Evolutionary conservation across 2,888 invertebrate genomes (phyloP), one percentile per base, ranked within the genome.

Genomic region (Phasia obesa): DNA sequence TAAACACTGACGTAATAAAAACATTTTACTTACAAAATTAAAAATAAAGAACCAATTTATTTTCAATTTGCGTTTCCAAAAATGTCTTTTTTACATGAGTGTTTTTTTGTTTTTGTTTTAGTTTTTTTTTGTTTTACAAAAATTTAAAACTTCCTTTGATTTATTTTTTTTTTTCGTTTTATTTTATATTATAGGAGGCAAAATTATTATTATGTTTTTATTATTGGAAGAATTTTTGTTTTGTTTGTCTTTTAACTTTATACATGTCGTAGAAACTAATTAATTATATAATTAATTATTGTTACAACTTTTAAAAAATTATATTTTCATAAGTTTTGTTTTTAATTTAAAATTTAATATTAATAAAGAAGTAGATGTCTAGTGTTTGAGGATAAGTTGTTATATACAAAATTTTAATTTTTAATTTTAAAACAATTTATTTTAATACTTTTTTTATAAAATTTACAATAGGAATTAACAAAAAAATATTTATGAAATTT

Each of bases 251-350:
- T 53, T 65, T 23, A 67, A 75, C 71, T 79, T 83, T 83, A 71
- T 83, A 83, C 83, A 83, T 71, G 57, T 17, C 83, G 71, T 83
- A 83, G 11, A n/a, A 79, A 49, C 75, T 83, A 79, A 64, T 69
- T 38, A 57, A 57, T 77, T 35, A 11, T 35, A 35, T 35, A 35
- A 35, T 11, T 35, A 35, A 35, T 35, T 11, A 11, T 35, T 35
- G 11, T 35, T 35, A 11, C 11, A 35, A 35, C 11, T 35, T 35
- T 35, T 11, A 35, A 35, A 9, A 35, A 35, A 35, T 35, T 35
- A 11, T 35, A 35, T 11, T 35, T 35, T n/a, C 3, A n/a, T 11
- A 38, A 17, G 19, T 47, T 47, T 4, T n/a, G 2, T 19, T 47
- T 47, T 19, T 47, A 57, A 77, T 35, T 67, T 60, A 73, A 81